Evolutionary conservation across 2,888 invertebrate genomes (phyloP).

Genomic region (Scelioninae gen. 1): DNA sequence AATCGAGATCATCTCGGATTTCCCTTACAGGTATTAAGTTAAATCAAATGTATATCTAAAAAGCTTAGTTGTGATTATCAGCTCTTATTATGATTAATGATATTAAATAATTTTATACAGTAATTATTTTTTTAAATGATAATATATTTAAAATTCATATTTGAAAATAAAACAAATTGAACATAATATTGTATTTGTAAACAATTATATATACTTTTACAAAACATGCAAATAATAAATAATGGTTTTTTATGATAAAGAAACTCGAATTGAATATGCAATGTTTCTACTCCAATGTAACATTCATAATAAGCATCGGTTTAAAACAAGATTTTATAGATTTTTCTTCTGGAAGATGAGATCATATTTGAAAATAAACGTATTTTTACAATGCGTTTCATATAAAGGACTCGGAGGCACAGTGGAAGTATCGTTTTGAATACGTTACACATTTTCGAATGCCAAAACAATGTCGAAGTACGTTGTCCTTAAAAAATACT

Average conservation of each 20-base stretch:
- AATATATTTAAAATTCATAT: no score
- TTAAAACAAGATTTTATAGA: conserved; percentile 6
- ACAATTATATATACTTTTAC: no score
- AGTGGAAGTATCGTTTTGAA: conserved; percentile 1
- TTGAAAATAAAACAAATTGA: no score
- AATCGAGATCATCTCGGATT: neutral
- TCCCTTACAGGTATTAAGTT: neutral
- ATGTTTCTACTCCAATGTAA: neutral
- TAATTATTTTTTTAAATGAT: no score
- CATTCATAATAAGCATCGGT: conserved; percentile 9
- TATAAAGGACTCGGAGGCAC: neutral
- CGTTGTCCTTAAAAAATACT: conserved; percentile 18
- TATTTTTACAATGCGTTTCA: neutral
- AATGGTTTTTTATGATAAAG: neutral
- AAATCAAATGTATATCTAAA: conserved; percentile 16
- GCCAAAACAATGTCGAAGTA: conserved; percentile 12
- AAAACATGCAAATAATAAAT: neutral
- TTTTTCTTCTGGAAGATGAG: conserved; percentile 3
- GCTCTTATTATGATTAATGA: conserved; percentile 17
- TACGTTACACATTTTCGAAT: conserved; percentile 16
- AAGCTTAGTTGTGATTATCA: conserved; percentile 23
- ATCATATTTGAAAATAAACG: conserved; percentile 3
- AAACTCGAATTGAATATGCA: conserved; percentile 1
- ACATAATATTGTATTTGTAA: no score
- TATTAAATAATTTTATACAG: no score